Evolutionary conservation across 2,113 vertebrate species (phyloP).

Genomic region (crab-eating macaque (Macaca fascicularis)): T2T-MFA8v1.1 NC_088395.1:43044001-43044500

Average conservation of each 20-base stretch:
- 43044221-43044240: not conserved
- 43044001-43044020: not conserved
- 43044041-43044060: not conserved
- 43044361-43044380: not conserved
- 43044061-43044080: not conserved
- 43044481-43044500: not conserved
- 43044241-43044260: not conserved
- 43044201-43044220: not conserved
- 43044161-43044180: not conserved
- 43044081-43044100: not conserved
- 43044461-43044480: not conserved
- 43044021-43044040: slow-evolving; percentile 21
- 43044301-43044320: not conserved
- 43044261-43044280: not conserved
- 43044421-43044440: not conserved
- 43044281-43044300: not conserved
- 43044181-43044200: slow-evolving; percentile 33
- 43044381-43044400: not conserved
- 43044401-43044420: not conserved
- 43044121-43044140: not conserved
- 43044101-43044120: slow-evolving; percentile 13
- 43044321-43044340: not conserved
- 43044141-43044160: not conserved
- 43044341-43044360: slow-evolving; percentile 4
- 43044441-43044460: not conserved